These are phyloP conservation scores for Neosilurus mollespiculum DNA, from an alignment of 2,797 vertebrate species.

Conservation along the genomic window DNA sequence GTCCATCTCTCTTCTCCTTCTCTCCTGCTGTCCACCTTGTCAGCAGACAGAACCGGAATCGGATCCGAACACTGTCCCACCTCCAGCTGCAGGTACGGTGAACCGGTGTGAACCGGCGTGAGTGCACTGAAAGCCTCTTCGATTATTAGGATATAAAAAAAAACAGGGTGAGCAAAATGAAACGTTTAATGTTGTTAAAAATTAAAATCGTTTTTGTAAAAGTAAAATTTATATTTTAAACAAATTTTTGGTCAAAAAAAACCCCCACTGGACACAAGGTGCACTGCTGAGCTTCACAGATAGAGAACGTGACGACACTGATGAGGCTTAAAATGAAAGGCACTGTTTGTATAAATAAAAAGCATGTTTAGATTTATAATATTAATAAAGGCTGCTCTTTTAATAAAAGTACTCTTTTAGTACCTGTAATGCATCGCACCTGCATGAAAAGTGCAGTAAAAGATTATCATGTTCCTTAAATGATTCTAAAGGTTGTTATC, in stretches of 20 bases:
- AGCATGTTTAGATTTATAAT: background rate
- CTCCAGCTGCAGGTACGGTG: conserved; percentile 30
- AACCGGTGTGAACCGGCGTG: background rate
- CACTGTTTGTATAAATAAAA: background rate
- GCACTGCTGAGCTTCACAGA: background rate
- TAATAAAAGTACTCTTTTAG: too few species aligned
- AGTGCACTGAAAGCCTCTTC: background rate
- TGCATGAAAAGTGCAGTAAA: background rate
- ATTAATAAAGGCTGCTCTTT: too few species aligned
- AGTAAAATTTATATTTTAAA: background rate
- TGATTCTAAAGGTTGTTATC: background rate
- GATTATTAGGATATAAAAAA: background rate
- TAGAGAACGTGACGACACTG: too few species aligned
- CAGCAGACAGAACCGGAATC: background rate
- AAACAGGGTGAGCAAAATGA: too few species aligned
- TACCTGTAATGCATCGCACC: background rate
- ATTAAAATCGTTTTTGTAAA: too few species aligned
- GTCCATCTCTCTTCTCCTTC: background rate
- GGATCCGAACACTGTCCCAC: background rate
- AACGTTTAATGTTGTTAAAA: too few species aligned
- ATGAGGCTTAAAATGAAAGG: too few species aligned
- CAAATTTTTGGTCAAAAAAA: background rate
- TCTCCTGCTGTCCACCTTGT: background rate
- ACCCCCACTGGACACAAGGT: background rate
- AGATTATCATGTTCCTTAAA: background rate